A percentile compares a stretch with the other conserved stretches of the same genome.
These are phyloP conservation scores for Aphodius granarius DNA, from an alignment of 2,888 invertebrate genomes.

Conservation along the genomic window DNA sequence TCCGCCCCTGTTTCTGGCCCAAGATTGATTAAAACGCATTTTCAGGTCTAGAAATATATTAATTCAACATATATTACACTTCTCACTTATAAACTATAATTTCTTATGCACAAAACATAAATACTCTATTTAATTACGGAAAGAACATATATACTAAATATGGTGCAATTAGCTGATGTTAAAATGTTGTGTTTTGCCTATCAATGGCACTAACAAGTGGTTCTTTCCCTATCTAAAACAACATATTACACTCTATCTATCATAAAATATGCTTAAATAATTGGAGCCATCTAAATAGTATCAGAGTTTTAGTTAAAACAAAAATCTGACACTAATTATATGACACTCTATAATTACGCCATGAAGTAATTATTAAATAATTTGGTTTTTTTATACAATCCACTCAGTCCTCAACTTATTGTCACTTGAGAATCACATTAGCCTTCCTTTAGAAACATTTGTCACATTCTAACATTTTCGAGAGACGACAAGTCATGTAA, in stretches of 20 bases:
- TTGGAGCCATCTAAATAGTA: background rate
- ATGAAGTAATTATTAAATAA: constrained; percentile 25
- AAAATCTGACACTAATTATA: background rate
- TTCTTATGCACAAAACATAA: background rate
- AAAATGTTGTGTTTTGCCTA: constrained; percentile 33
- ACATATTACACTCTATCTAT: background rate
- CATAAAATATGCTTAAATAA: constrained; percentile 4
- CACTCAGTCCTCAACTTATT: constrained; percentile 21
- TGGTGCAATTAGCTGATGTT: background rate
- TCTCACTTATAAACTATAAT: constrained; percentile 5
- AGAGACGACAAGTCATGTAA: background rate
- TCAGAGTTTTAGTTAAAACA: too few relatives aligned
- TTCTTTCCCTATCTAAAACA: constrained; percentile 8
- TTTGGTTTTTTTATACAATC: constrained; percentile 20
- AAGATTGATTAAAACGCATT: background rate
- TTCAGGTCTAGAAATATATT: background rate
- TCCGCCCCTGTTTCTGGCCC: too few relatives aligned
- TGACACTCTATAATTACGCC: background rate
- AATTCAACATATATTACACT: constrained; percentile 14
- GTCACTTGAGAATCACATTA: constrained; percentile 42
- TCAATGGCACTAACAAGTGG: constrained; percentile 40
- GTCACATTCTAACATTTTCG: constrained; percentile 3
- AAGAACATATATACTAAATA: constrained; percentile 2
- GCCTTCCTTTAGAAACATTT: constrained; percentile 40
- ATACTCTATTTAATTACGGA: background rate